These are phyloP conservation scores for Invenusta paracnida DNA, from an alignment of 2,888 invertebrate species.

Conservation along the genomic window DNA sequence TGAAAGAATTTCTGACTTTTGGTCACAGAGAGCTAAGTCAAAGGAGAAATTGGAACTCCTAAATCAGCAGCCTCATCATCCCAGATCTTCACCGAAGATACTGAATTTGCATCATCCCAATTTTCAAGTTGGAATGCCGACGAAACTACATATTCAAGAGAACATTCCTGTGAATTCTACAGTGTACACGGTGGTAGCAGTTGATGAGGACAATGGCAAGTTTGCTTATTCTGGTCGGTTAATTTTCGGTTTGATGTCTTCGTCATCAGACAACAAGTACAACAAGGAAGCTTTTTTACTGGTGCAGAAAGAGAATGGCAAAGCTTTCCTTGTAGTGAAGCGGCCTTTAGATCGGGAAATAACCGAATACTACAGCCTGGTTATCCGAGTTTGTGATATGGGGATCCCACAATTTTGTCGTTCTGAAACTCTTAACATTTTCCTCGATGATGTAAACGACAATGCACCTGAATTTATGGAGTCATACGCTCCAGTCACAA, in stretches of 20 bases:
- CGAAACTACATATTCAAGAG: constrained; percentile 1
- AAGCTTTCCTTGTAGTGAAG: background rate
- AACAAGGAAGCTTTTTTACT: constrained; percentile 28
- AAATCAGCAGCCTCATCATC: background rate
- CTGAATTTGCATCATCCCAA: background rate
- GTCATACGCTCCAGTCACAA: background rate
- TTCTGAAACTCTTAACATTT: background rate
- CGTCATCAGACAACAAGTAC: background rate
- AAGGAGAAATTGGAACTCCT: background rate
- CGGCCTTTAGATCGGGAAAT: constrained; percentile 50
- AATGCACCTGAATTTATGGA: constrained; percentile 25
- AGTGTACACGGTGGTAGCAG: background rate
- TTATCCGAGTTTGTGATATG: constrained; percentile 37
- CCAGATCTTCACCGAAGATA: no score
- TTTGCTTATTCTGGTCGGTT: background rate
- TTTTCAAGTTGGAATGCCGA: constrained; percentile 13
- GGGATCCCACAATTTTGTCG: constrained; percentile 31
- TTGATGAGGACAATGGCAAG: background rate
- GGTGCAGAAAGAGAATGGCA: background rate
- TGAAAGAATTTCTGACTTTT: background rate
- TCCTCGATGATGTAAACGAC: constrained; percentile 39
- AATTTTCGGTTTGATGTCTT: background rate
- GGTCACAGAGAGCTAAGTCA: background rate
- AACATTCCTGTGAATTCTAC: background rate
- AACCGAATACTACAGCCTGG: background rate